These are phyloP conservation scores for Lasioglossum marginatum DNA, from an alignment of 2,888 invertebrate species.

Conservation along the genomic window DNA sequence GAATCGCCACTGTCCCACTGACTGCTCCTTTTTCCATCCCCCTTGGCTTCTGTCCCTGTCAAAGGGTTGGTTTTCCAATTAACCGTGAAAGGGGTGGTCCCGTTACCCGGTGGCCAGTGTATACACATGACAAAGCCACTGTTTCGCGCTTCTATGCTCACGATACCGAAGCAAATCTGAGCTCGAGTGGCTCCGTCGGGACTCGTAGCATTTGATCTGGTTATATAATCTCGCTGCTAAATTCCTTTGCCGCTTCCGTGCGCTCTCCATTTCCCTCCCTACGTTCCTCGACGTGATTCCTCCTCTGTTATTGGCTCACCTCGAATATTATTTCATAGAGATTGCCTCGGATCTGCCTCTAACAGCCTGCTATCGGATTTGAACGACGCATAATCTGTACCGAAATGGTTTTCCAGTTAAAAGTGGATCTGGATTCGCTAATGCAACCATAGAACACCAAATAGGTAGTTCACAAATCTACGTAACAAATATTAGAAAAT, in stretches of 20 bases:
- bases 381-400: not conserved
- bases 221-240: conserved; percentile 7
- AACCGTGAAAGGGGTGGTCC: conserved; percentile 36
- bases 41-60: not conserved
- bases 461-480: too few species aligned
- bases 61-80: conserved; percentile 45
- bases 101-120: not conserved
- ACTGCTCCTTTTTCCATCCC: conserved; percentile 1
- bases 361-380: not conserved
- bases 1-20: not conserved
- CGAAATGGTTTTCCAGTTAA: not conserved
- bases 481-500: too few species aligned
- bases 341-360: not conserved
- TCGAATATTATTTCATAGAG: conserved; percentile 4
- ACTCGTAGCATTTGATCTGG: conserved; percentile 47
- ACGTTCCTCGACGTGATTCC: not conserved
- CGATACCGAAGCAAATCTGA: conserved; percentile 33
- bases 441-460: not conserved
- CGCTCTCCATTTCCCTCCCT: not conserved
- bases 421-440: not conserved
- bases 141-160: conserved; percentile 34
- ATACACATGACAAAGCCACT: conserved; percentile 33
- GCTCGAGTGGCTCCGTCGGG: conserved; percentile 20
- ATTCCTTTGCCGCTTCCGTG: conserved; percentile 4
- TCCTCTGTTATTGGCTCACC: not conserved